Percentiles rank a stretch among this genome's conserved stretches.
Evolutionary conservation across 2,888 invertebrate species (phyloP).

Genomic region (Troides oblongomaculatus): DNA sequence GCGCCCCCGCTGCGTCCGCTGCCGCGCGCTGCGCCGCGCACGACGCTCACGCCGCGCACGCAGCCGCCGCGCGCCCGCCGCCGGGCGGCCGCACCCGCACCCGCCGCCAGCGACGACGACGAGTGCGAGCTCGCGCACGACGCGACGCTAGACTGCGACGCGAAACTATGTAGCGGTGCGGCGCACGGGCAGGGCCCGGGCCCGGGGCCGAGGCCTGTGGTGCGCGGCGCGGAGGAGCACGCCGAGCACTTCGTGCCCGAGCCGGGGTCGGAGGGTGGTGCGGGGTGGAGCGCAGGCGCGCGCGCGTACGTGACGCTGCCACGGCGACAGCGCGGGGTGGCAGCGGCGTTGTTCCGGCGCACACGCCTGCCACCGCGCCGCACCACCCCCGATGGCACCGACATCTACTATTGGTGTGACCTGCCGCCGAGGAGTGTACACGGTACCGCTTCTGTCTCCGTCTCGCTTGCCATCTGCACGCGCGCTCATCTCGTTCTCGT

Average conservation of each 20-base stretch:
- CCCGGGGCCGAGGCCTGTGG: conserved; percentile 47
- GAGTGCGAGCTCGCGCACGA: conserved; percentile 81
- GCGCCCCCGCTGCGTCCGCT: conserved; percentile 48
- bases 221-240: conserved; percentile 86
- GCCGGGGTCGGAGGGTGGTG: conserved; percentile 37
- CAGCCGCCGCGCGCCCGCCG: conserved; percentile 40
- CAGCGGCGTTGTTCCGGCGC: conserved; percentile 53
- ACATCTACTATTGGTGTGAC: conserved; percentile 94
- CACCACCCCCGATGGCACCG: conserved; percentile 90
- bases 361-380: conserved; percentile 84
- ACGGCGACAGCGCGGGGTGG: conserved; percentile 51
- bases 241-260: conserved; percentile 50
- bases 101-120: conserved; percentile 43
- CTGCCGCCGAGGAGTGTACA: conserved; percentile 79
- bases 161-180: conserved; percentile 35
- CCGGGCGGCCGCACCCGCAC: too few species aligned
- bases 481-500: not conserved
- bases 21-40: conserved; percentile 42
- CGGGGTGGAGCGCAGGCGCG: conserved; percentile 44
- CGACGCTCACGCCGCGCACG: conserved; percentile 30
- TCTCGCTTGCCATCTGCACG: not conserved
- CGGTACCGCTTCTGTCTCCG: conserved; percentile 60
- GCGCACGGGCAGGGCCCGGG: conserved; percentile 47
- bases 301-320: conserved; percentile 79
- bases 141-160: conserved; percentile 78